These are phyloP conservation scores for Morus bassanus DNA, from an alignment of 2,797 vertebrate genomes.

Conservation along the genomic window DNA sequence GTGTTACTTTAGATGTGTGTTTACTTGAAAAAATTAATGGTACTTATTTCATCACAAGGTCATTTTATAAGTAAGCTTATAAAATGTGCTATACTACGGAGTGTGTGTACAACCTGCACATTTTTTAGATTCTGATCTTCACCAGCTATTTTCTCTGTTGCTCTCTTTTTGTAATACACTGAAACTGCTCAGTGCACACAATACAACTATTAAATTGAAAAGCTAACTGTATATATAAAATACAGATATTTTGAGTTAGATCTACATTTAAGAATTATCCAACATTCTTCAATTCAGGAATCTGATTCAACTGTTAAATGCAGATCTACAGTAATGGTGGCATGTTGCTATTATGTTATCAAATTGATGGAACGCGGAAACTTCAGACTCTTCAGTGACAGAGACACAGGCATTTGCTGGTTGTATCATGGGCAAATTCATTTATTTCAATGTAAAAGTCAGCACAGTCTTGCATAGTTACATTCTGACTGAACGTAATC, in stretches of 20 bases:
- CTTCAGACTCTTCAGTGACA: slow-evolving; percentile 68
- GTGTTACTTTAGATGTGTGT: slow-evolving; percentile 29
- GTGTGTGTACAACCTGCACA: slow-evolving; percentile 38
- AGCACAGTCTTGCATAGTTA: slow-evolving; percentile 72
- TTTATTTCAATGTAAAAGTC: slow-evolving; percentile 73
- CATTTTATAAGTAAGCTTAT: slow-evolving; percentile 41
- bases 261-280: slow-evolving; percentile 36
- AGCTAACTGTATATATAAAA: slow-evolving; percentile 11
- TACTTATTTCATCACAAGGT: slow-evolving; percentile 57
- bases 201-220: slow-evolving; percentile 13
- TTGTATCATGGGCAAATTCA: slow-evolving; percentile 66
- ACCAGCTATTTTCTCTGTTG: slow-evolving; percentile 57
- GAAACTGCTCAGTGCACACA: slow-evolving; percentile 38
- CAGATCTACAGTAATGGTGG: slow-evolving; percentile 44
- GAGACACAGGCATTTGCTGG: slow-evolving; percentile 65
- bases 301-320: slow-evolving; percentile 35
- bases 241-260: slow-evolving; percentile 55
- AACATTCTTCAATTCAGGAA: slow-evolving; percentile 45
- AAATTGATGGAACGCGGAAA: slow-evolving; percentile 50
- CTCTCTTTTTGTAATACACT: slow-evolving; percentile 32
- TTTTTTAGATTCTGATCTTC: slow-evolving; percentile 44
- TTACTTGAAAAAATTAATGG: slow-evolving; percentile 64
- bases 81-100: slow-evolving; percentile 35
- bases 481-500: slow-evolving; percentile 72
- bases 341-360: slow-evolving; percentile 61